Conservation (phyloP, 2,113 vertebrate genomes). For the Sciurus niger region DNA sequence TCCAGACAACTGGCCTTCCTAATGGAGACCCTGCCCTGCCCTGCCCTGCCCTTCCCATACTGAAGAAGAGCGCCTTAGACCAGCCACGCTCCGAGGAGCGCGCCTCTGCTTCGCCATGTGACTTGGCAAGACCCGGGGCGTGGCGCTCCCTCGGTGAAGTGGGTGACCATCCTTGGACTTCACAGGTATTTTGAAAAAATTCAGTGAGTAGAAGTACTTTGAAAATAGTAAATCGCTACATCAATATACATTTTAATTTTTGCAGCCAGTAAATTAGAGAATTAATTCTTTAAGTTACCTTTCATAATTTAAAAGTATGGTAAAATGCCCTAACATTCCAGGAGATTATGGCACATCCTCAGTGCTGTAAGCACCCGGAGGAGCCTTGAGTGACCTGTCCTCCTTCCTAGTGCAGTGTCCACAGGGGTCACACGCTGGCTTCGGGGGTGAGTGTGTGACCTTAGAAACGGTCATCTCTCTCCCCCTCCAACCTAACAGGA, state of each 20-base stretch:
- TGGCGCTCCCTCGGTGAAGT: background rate
- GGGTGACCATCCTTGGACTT: background rate
- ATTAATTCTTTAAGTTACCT: slow-evolving; percentile 12
- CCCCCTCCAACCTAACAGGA: background rate
- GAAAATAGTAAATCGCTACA: background rate
- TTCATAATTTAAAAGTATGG: background rate
- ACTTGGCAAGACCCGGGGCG: background rate
- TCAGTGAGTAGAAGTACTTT: slow-evolving; percentile 1
- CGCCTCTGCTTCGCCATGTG: background rate
- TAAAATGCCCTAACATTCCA: background rate
- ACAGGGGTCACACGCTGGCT: background rate
- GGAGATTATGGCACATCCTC: background rate
- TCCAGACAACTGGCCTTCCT: background rate
- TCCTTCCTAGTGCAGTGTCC: fast-evolving
- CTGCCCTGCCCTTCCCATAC: background rate
- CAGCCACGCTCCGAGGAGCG: background rate
- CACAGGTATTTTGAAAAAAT: background rate
- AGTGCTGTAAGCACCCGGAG: background rate
- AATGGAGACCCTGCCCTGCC: background rate
- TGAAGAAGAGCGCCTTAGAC: background rate
- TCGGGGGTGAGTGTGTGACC: background rate
- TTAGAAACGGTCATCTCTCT: background rate
- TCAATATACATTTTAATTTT: background rate
- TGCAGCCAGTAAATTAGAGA: slow-evolving; percentile 2
- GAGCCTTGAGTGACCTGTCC: background rate